phyloP scores from a whole-genome alignment of 2,888 invertebrate species.

The Mactromeris polynyma region DNA sequence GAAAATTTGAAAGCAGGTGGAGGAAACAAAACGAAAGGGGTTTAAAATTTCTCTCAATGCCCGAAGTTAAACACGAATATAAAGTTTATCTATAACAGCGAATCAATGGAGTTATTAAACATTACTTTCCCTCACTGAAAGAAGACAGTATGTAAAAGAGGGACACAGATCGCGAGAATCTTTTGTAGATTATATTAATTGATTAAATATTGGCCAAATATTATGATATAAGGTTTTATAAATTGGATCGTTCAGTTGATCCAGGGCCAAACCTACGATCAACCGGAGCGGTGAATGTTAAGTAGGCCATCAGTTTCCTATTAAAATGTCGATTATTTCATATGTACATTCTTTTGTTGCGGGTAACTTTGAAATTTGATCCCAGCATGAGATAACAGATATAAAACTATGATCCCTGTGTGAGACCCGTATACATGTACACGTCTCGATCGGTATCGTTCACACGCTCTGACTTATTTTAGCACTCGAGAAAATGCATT shows the following conservation, averaged over 20 bases:
- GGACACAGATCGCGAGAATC: slow-evolving; percentile 27
- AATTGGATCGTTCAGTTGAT: not conserved
- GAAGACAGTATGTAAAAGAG: slow-evolving; percentile 1
- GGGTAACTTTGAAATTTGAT: not conserved
- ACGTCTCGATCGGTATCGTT: not conserved
- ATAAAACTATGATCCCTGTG: not conserved
- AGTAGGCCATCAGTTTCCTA: not conserved
- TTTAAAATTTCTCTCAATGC: not conserved
- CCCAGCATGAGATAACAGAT: not conserved
- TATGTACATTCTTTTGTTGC: not conserved
- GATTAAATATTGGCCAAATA: not conserved
- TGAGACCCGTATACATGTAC: no score
- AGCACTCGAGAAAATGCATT: no score
- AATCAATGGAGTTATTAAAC: not conserved
- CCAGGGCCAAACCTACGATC: not conserved
- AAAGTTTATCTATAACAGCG: not conserved
- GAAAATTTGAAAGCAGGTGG: not conserved
- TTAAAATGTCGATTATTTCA: not conserved
- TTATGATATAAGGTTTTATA: not conserved
- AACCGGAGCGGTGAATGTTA: not conserved
- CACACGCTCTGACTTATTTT: no score
- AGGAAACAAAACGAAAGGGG: slow-evolving; percentile 20
- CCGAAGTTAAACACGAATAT: not conserved
- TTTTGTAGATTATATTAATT: not conserved
- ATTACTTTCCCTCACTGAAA: not conserved